Base-by-base conservation (phyloP, 2,113 vertebrate species). In the Zingel zingel region DNA sequence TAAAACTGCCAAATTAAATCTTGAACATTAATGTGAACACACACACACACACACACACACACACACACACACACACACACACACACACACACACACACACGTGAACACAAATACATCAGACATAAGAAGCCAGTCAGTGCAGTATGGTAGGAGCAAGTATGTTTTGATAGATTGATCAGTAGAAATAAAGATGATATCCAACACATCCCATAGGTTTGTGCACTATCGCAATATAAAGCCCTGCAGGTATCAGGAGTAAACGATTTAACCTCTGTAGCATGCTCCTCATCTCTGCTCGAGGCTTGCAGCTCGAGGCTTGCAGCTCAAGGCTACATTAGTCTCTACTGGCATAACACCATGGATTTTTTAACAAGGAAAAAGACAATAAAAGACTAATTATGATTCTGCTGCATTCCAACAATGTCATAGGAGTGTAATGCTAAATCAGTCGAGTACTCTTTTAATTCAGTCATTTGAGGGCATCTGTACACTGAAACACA, bases 111-210 rank as follows among this genome's bases (percentile, higher is more conserved):
- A 27, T n/a, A 25, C 12, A 15, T 13, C 39, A 47, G 4, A 14
- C 61, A n/a, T 43, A 63, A 63, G 61, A 33, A n/a, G 39, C 61
- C 33, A n/a, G 61, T 63, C 11, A n/a, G 33, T 63, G 27, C 58
- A 19, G 4, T 36, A 4, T 36, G 27, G 58, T 61, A 50, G 48
- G 48, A 30, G 19, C 8, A 10, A 33, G 15, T 16, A 27, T 7
- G 19, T 62, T 21, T 21, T 43, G 21, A 15, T n/a, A n/a, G 18
- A 39, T 63, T 8, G 12, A 23, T 43, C 21, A 45, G 16, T 45
- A 8, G 5, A 63, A 63, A 5, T 65, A 5, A 43, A 43, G 39
- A 43, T 43, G 39, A 43, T 10, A 43, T 11, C 39, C 39, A 43
- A 43, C 39, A 43, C 11, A 43, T 43, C 39, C 39, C 39, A 43